Conservation (phyloP, 2,113 vertebrate species). For the Larimichthys polyactis region DNA sequence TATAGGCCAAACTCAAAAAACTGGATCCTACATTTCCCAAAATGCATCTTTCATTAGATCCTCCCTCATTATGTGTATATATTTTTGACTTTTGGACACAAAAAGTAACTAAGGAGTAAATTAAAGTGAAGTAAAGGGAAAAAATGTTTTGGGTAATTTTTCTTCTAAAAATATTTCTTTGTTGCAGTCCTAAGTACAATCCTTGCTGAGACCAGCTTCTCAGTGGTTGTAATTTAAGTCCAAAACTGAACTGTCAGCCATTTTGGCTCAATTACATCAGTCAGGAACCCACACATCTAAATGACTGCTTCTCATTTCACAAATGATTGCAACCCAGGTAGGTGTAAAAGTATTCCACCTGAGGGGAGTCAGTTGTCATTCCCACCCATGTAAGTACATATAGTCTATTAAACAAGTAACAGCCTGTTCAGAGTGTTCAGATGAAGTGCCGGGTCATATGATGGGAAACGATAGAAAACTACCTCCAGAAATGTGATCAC, state of each 20-base stretch:
- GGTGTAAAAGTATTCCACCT: not conserved
- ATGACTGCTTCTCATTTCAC: conserved; percentile 2
- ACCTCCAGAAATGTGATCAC: conserved; percentile 62
- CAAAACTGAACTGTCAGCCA: not conserved
- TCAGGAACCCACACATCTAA: not conserved
- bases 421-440: conserved; percentile 15
- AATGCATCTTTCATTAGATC: not conserved
- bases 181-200: not conserved
- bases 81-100: too few relatives aligned
- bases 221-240: conserved; percentile 10
- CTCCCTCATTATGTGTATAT: too few relatives aligned
- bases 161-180: not conserved
- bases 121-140: too few relatives aligned
- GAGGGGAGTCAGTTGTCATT: not conserved
- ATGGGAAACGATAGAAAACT: not conserved
- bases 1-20: not conserved
- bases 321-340: not conserved
- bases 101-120: too few relatives aligned
- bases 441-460: conserved; percentile 1
- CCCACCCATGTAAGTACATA: not conserved
- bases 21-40: not conserved
- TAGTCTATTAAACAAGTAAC: conserved; percentile 41
- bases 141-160: too few relatives aligned
- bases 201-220: not conserved
- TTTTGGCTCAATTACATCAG: not conserved